These are phyloP conservation scores for Trichoplusia ni DNA, from an alignment of 1,140 invertebrate species.

Conservation along the genomic window DNA sequence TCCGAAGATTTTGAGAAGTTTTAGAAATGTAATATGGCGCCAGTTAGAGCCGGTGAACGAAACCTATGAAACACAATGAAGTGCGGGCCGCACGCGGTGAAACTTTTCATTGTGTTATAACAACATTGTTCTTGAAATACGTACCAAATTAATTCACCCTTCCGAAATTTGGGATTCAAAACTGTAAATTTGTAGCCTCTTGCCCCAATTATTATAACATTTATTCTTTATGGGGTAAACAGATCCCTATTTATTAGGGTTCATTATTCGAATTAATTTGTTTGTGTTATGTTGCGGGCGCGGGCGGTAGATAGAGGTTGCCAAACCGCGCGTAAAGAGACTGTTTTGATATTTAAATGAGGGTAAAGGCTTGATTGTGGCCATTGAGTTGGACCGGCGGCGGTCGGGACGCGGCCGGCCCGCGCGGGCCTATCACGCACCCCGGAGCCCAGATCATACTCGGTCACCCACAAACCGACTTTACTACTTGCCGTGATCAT, in stretches of 20 bases:
- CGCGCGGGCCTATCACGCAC: background rate
- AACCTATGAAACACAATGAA: conserved; percentile 32
- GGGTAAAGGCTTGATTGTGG: conserved; percentile 70
- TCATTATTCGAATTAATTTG: conserved; percentile 80
- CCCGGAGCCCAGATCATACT: background rate
- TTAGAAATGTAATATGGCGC: conserved; percentile 17
- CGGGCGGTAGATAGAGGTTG: conserved; percentile 49
- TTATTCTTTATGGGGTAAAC: conserved; percentile 79
- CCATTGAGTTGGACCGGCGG: conserved; percentile 47
- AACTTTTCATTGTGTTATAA: conserved; percentile 43
- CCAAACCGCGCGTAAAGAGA: conserved; percentile 62
- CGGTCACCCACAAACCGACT: background rate
- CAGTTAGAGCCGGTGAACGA: conserved; percentile 12
- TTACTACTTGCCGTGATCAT: conserved; percentile 3
- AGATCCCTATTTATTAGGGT: conserved; percentile 79
- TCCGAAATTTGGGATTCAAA: conserved; percentile 64
- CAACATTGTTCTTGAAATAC: conserved; percentile 57
- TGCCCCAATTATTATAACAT: conserved; percentile 78
- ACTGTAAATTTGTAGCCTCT: conserved; percentile 72
- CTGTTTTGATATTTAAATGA: conserved; percentile 80
- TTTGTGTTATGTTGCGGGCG: conserved; percentile 75
- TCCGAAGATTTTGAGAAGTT: background rate
- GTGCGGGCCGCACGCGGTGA: conserved; percentile 3
- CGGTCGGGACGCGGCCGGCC: background rate
- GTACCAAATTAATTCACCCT: conserved; percentile 72